Evolutionary conservation across 2,113 vertebrate genomes (phyloP).

Genomic region (Axis porcinus): DNA sequence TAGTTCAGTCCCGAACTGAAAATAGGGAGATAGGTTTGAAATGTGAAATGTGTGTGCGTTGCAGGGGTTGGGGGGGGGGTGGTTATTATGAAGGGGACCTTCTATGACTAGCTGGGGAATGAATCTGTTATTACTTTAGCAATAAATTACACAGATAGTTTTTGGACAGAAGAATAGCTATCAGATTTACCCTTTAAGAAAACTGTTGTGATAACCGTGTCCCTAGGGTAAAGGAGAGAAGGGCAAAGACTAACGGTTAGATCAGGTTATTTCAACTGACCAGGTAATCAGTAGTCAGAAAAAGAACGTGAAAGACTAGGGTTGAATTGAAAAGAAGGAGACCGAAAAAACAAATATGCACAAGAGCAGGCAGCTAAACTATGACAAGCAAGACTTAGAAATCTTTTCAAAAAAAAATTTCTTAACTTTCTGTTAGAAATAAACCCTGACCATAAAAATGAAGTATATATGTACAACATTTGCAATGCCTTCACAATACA

Average conservation of each 20-base stretch:
- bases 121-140: background rate
- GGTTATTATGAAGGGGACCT: background rate
- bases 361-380: background rate
- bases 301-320: background rate
- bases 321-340: background rate
- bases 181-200: background rate
- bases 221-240: background rate
- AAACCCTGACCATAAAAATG: background rate
- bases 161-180: background rate
- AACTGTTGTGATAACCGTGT: background rate
- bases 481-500: background rate
- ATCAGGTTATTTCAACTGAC: background rate
- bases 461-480: background rate
- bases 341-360: background rate
- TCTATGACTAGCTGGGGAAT: background rate
- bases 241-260: background rate
- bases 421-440: background rate
- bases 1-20: background rate
- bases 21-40: background rate
- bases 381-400: background rate
- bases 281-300: background rate
- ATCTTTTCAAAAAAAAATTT: background rate
- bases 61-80: too few relatives aligned
- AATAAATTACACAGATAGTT: background rate
- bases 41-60: background rate